Evolutionary conservation across 1,140 invertebrate species (phyloP).

Genomic region (Oryctes rhinoceros): DNA sequence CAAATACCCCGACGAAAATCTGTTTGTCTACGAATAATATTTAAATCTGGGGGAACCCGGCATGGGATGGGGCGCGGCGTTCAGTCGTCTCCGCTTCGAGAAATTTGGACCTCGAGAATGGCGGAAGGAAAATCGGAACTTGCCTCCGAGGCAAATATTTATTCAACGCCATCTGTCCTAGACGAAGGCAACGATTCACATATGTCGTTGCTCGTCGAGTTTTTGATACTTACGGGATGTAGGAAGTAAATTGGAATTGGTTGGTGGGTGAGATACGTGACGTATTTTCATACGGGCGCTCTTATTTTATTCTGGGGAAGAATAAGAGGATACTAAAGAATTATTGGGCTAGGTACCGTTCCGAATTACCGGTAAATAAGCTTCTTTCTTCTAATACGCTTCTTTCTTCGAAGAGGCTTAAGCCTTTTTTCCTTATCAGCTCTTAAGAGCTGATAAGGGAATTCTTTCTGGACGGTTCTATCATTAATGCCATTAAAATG

Average conservation of each 20-base stretch:
- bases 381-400: too few species aligned
- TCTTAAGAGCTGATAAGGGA: too few species aligned
- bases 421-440: too few species aligned
- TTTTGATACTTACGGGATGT: neutral
- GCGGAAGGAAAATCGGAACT: neutral
- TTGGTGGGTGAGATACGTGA: neutral
- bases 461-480: too few species aligned
- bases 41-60: neutral
- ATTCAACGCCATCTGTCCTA: slow-evolving; percentile 31
- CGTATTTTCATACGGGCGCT: too few species aligned
- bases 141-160: slow-evolving; percentile 29
- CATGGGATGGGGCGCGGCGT: neutral
- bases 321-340: too few species aligned
- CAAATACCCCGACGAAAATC: slow-evolving; percentile 18
- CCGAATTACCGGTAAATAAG: too few species aligned
- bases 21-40: slow-evolving; percentile 37
- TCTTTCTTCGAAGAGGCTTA: too few species aligned
- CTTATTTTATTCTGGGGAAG: too few species aligned
- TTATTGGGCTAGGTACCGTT: too few species aligned
- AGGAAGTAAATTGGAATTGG: neutral
- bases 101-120: neutral
- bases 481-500: too few species aligned
- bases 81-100: neutral
- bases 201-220: neutral
- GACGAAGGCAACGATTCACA: neutral